Evolutionary conservation across 2,113 vertebrate species (phyloP).

Genomic region (Trogon melanurus): DNA sequence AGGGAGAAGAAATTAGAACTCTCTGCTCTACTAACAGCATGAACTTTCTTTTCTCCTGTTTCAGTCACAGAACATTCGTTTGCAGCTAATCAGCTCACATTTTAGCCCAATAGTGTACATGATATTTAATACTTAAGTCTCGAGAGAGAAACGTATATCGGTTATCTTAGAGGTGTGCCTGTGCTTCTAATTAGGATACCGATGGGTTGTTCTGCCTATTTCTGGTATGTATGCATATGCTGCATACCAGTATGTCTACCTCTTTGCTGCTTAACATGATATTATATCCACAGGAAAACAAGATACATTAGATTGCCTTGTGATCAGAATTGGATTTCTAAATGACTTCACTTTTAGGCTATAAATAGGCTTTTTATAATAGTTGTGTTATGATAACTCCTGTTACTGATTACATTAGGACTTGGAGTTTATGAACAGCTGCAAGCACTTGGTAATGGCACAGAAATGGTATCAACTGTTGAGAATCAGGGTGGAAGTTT

Average conservation of each 20-base stretch:
- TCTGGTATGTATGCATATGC: neutral
- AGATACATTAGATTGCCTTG: neutral
- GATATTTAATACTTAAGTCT: conserved; percentile 32
- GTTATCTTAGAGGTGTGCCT: conserved; percentile 6
- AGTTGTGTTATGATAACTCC: conserved; percentile 46
- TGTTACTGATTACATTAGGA: conserved; percentile 41
- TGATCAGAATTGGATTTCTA: conserved; percentile 27
- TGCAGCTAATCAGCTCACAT: conserved; percentile 26
- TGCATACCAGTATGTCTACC: neutral
- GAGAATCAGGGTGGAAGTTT: conserved; percentile 5
- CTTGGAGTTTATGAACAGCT: conserved; percentile 60
- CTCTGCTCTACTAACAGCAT: neutral
- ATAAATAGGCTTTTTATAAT: conserved; percentile 54
- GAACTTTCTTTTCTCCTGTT: conserved; percentile 22
- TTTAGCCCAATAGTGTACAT: neutral
- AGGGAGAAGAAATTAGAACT: conserved; percentile 41
- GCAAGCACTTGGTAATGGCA: conserved; percentile 46
- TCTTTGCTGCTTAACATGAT: neutral
- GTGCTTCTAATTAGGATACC: conserved; percentile 26
- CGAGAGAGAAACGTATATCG: neutral
- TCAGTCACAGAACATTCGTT: neutral
- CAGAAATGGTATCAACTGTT: conserved; percentile 35
- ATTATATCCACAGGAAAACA: neutral
- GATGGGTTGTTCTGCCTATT: neutral
- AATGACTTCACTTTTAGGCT: conserved; percentile 16